Evolutionary conservation across 2,113 vertebrate species (phyloP).

Genomic region (Raja brachyura): DNA sequence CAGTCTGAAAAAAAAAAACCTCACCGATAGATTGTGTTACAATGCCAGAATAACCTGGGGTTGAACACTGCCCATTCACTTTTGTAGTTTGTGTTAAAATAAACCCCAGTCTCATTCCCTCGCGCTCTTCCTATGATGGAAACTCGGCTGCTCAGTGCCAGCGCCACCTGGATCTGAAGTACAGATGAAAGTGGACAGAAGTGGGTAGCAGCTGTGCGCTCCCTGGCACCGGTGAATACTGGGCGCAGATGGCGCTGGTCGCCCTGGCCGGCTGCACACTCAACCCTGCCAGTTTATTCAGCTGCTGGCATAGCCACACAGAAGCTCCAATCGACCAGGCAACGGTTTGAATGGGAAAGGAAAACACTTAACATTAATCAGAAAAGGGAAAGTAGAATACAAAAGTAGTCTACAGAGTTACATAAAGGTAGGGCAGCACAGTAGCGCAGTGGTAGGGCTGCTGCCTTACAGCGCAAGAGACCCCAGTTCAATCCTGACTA

Average conservation of each 20-base stretch:
- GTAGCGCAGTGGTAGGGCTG: no score
- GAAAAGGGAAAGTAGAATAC: no score
- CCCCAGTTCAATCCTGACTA: no score
- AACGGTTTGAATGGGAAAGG: neutral
- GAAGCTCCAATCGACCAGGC: neutral
- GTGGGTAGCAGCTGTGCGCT: no score
- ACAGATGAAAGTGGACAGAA: neutral
- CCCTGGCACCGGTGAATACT: neutral
- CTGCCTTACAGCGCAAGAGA: no score
- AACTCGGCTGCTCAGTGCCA: neutral
- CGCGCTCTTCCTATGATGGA: neutral
- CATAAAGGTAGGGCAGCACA: no score
- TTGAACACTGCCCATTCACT: neutral
- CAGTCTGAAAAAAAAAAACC: neutral
- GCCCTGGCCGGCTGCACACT: neutral
- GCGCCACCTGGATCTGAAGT: neutral
- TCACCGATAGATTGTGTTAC: neutral
- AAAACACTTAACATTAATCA: neutral
- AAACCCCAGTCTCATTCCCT: neutral
- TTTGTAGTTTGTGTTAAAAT: neutral
- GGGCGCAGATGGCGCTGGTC: neutral
- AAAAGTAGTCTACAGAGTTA: no score
- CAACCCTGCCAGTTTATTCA: neutral
- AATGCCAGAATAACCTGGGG: neutral
- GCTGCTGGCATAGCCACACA: slow-evolving; percentile 26